These are phyloP conservation scores for Poecilus cupreus DNA, from an alignment of 2,888 invertebrate species.

Conservation along the genomic window DNA sequence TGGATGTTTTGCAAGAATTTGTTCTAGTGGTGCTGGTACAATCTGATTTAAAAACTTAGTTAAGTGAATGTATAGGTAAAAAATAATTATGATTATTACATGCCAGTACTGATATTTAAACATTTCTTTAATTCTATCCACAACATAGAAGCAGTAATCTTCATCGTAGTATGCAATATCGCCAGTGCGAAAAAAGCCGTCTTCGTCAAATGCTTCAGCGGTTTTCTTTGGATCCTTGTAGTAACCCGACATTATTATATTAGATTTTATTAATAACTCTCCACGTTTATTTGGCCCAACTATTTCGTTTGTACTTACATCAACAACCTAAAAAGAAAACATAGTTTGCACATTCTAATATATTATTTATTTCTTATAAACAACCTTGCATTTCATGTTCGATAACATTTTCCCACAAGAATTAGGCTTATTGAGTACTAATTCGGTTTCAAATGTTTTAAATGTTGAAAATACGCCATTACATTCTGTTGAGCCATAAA, in stretches of 20 bases:
- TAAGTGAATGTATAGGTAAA: too few relatives aligned
- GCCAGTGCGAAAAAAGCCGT: slow-evolving; percentile 75
- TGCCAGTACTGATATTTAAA: slow-evolving; percentile 74
- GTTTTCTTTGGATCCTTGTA: slow-evolving; percentile 69
- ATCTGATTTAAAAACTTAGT: not conserved
- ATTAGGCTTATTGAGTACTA: not conserved
- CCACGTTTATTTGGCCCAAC: slow-evolving; percentile 73
- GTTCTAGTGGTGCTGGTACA: slow-evolving; percentile 67
- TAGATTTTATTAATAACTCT: slow-evolving; percentile 74
- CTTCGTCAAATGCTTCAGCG: slow-evolving; percentile 68
- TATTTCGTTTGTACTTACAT: slow-evolving; percentile 71
- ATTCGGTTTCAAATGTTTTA: not conserved
- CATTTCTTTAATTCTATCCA: slow-evolving; percentile 75
- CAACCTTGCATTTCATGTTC: not conserved
- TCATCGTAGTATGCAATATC: slow-evolving; percentile 75
- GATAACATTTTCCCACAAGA: not conserved
- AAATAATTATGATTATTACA: slow-evolving; percentile 65
- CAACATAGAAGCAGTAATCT: slow-evolving; percentile 72
- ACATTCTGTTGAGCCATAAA: slow-evolving; percentile 61
- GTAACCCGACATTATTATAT: slow-evolving; percentile 72
- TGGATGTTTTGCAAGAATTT: slow-evolving; percentile 67
- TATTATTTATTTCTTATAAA: too few relatives aligned
- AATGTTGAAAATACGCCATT: slow-evolving; percentile 23
- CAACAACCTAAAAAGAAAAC: slow-evolving; percentile 73
- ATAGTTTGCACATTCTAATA: too few relatives aligned